These are phyloP conservation scores for Mustela nigripes DNA, from an alignment of 2,113 vertebrate genomes.

Conservation along the genomic window DNA sequence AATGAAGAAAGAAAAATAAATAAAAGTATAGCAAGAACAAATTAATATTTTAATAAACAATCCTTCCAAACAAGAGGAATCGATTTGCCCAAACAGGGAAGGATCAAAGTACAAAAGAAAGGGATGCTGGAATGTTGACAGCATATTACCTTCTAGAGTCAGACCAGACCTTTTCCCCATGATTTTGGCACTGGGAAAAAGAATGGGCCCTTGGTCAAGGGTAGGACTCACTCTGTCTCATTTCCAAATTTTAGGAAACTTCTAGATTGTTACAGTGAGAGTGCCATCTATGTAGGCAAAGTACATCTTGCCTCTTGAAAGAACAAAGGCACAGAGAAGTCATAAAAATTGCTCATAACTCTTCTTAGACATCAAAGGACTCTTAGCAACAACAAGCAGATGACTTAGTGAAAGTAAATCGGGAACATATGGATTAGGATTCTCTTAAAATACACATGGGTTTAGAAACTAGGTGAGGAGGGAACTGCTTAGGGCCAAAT, in stretches of 20 bases:
- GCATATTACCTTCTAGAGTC: neutral
- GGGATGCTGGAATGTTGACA: neutral
- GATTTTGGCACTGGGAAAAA: neutral
- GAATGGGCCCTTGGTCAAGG: slow-evolving; percentile 4
- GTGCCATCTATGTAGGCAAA: slow-evolving; percentile 28
- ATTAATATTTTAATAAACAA: slow-evolving; percentile 59
- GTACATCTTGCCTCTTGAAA: slow-evolving; percentile 66
- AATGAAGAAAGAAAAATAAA: slow-evolving; percentile 31
- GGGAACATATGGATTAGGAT: slow-evolving; percentile 72
- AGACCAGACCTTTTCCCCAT: neutral
- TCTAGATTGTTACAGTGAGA: neutral
- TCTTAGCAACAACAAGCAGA: slow-evolving; percentile 68
- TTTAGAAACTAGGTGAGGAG: slow-evolving; percentile 57
- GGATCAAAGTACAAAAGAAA: slow-evolving; percentile 18
- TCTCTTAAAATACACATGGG: slow-evolving; percentile 60
- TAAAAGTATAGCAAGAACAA: neutral
- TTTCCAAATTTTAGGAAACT: slow-evolving; percentile 35
- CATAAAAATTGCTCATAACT: slow-evolving; percentile 68
- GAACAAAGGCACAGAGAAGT: slow-evolving; percentile 60
- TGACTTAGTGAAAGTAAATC: slow-evolving; percentile 76
- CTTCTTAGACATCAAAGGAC: slow-evolving; percentile 74
- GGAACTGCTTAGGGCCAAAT: slow-evolving; percentile 52
- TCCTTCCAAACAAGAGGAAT: slow-evolving; percentile 7
- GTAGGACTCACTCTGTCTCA: slow-evolving; percentile 19
- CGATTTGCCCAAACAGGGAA: neutral